Evolutionary conservation across 1,140 invertebrate genomes (phyloP).

Genomic region (Kradibia gibbosae): DNA sequence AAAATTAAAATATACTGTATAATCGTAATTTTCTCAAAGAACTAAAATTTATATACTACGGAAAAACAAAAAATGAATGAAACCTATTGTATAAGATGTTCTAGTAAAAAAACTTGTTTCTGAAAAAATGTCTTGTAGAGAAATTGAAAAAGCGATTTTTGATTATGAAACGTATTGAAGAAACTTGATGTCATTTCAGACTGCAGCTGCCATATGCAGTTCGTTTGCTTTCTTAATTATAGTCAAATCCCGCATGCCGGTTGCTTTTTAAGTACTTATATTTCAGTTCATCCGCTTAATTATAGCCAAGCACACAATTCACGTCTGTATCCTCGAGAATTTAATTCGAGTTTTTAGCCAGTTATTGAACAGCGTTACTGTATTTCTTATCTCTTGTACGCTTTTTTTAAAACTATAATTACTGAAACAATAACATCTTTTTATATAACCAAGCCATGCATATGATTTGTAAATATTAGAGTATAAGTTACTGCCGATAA

Average conservation of each 20-base stretch:
- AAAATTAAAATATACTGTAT: neutral
- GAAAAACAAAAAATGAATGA: neutral
- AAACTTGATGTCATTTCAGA: slow-evolving; percentile 29
- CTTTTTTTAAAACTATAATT: too few relatives aligned
- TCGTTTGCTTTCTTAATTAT: slow-evolving; percentile 24
- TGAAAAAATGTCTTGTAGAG: neutral
- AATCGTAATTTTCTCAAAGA: neutral
- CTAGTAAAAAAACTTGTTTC: neutral
- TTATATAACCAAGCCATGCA: too few relatives aligned
- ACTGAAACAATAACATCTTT: too few relatives aligned
- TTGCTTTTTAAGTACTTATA: neutral
- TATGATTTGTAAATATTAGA: too few relatives aligned
- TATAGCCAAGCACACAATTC: slow-evolving; percentile 3
- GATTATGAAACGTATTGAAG: neutral
- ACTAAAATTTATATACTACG: neutral
- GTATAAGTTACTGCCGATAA: too few relatives aligned
- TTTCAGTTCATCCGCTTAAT: slow-evolving; percentile 21
- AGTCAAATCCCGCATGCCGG: neutral
- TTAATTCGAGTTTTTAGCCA: neutral
- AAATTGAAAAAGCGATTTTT: neutral
- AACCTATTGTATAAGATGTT: neutral
- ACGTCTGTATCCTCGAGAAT: neutral
- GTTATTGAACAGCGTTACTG: neutral
- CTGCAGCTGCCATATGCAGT: slow-evolving; percentile 9
- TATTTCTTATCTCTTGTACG: neutral